Evolutionary conservation across 1,140 invertebrate species (phyloP).

Genomic region (Caenorhabditis briggsae): DNA sequence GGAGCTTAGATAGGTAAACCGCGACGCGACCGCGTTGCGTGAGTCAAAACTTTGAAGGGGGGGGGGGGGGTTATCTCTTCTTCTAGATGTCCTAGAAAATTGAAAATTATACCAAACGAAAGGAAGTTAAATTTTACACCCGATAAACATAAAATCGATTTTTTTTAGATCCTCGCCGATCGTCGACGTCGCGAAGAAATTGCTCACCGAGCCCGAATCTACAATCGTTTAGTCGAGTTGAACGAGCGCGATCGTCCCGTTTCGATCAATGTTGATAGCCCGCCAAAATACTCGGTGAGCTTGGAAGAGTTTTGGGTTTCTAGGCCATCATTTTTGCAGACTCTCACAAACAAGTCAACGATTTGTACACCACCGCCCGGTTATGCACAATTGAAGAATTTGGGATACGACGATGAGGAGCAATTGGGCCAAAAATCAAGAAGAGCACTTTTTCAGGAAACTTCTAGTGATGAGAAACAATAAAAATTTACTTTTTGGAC

Average conservation of each 20-base stretch:
- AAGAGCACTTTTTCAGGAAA: slow-evolving; percentile 9
- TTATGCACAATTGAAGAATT: slow-evolving; percentile 27
- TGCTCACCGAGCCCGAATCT: neutral
- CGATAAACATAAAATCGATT: neutral
- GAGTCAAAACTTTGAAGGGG: too few species aligned
- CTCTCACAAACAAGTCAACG: neutral
- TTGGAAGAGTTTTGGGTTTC: neutral
- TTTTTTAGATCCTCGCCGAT: neutral
- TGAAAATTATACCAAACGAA: too few species aligned
- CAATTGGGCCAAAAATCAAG: neutral
- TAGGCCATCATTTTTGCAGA: neutral
- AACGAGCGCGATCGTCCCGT: neutral
- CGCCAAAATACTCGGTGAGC: slow-evolving; percentile 25
- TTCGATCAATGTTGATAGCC: slow-evolving; percentile 13
- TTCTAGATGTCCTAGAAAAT: too few species aligned
- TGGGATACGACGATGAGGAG: neutral
- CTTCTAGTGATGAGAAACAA: neutral
- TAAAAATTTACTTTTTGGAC: neutral
- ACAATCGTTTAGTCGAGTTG: neutral
- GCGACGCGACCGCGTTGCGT: too few species aligned
- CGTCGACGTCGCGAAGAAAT: neutral
- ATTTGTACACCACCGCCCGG: slow-evolving; percentile 7
- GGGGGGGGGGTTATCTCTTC: too few species aligned
- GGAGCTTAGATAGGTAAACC: too few species aligned
- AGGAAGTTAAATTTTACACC: neutral